Conservation (phyloP, 2,113 vertebrate genomes). For the Tragelaphus strepsiceros region DNA sequence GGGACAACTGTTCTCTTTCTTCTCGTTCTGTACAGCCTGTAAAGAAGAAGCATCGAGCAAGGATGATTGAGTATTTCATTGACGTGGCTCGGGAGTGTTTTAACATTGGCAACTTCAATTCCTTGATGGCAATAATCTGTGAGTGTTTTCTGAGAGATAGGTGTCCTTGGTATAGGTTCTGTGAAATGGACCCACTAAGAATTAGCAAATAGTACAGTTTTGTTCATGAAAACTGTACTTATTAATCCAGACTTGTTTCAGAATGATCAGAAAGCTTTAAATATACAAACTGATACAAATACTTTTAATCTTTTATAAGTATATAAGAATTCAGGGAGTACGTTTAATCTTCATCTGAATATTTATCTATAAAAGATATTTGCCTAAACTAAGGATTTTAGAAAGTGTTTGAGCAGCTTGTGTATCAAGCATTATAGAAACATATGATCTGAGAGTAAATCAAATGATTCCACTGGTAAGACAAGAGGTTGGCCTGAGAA, state of each 20-base stretch:
- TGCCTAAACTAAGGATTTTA: background rate
- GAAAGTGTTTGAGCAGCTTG: background rate
- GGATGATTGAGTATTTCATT: slow-evolving; percentile 95
- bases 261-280: background rate
- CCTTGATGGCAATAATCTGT: slow-evolving; percentile 98
- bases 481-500: background rate
- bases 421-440: background rate
- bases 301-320: background rate
- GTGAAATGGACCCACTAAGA: background rate
- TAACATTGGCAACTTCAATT: slow-evolving; percentile 99
- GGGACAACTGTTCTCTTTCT: background rate
- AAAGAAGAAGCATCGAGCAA: slow-evolving; percentile 94
- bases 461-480: background rate
- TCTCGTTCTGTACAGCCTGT: slow-evolving; percentile 80
- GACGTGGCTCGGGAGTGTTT: slow-evolving; percentile 96
- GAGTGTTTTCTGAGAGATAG: slow-evolving; percentile 75
- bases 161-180: background rate
- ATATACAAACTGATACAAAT: background rate
- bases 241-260: background rate
- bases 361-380: background rate
- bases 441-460: background rate
- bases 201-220: background rate
- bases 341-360: background rate
- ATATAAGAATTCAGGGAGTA: background rate
- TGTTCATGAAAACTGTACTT: background rate